Base-by-base conservation (phyloP, 2,113 vertebrate genomes). In the Mastomys coucha region DNA sequence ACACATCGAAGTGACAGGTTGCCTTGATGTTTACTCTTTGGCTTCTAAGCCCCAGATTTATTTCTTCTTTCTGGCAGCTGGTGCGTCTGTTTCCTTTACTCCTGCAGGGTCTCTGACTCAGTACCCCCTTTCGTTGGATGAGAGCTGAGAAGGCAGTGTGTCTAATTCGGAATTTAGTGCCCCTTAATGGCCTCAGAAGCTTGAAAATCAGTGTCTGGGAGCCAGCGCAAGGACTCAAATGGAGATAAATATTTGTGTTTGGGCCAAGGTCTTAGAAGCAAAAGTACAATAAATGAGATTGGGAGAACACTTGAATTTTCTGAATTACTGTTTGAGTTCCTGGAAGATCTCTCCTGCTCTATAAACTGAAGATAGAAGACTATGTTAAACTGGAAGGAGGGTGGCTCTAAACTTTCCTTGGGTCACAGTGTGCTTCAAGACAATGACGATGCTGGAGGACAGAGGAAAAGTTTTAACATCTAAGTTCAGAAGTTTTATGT, bases 21-120 rank as follows among this genome's bases (percentile, higher is more conserved):
- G 91, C 56, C 81, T 95, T 75, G 94, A 91, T 67, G 19, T 92
- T 90, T 92, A 77, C 89, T 91, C 91, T 91, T 80, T 92, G 91
- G 49, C 91, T 91, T 63, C 78, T 87, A 88, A 96, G 63, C 60
- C 26, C 7, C 20, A 26, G 85, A 92, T 96, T 94, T 65, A 75
- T 80, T 86, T 94, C 96, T 93, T 82, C 81, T 88, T 91, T 31
- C 26, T 60, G 87, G 91, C 86, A 70, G 60, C 89, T 94, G 84
- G 73, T 65, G 69, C 45, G 91, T 85, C 91, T 89, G 76, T 65
- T 96, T 96, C 93, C 91, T 96, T 97, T 91, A 60, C 92, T 89
- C 87, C 49, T 78, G 58, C 1, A 8, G 89, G 75, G 72, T 86
- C 39, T 88, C 86, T 73, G 19, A 3, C 65, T 77, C 1, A 1